Percentiles rank a stretch among this genome's conserved stretches.
Conservation (phyloP, 2,888 invertebrate genomes). For the Lithodes maja region DNA sequence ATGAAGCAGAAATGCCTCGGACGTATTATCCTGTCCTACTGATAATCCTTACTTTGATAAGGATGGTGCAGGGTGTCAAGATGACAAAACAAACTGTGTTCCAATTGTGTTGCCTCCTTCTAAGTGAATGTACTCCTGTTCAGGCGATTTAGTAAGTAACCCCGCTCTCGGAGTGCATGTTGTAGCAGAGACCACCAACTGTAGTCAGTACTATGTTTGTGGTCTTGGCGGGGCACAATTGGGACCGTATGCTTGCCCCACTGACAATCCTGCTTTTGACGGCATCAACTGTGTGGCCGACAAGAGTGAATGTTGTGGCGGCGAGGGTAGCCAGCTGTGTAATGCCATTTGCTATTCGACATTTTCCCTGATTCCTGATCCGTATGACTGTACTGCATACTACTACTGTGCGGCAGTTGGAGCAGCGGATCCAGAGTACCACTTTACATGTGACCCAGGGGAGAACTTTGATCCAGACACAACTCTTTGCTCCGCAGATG, state of each 20-base stretch:
- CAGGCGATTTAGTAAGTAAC: background rate
- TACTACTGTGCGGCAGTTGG: constrained; percentile 73
- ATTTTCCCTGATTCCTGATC: constrained; percentile 68
- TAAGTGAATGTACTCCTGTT: background rate
- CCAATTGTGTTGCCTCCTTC: background rate
- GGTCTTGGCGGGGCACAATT: background rate
- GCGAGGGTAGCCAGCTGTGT: background rate
- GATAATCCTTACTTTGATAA: background rate
- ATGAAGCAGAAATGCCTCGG: background rate
- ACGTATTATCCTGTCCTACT: background rate
- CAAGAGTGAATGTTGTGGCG: background rate
- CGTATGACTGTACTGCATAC: constrained; percentile 73
- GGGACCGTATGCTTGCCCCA: background rate
- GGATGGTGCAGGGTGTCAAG: no score
- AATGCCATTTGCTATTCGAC: background rate
- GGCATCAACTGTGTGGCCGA: background rate
- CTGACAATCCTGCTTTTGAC: background rate
- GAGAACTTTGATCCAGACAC: background rate
- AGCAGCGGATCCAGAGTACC: background rate
- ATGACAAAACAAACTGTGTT: no score
- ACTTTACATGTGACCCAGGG: background rate
- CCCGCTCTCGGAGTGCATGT: background rate
- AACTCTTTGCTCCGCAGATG: background rate
- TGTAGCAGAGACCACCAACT: background rate
- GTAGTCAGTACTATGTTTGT: background rate